Percentiles rank a stretch among this genome's conserved stretches.
Evolutionary conservation across 2,797 vertebrate genomes (phyloP).

Genomic region (Lacerta bilineata): DNA sequence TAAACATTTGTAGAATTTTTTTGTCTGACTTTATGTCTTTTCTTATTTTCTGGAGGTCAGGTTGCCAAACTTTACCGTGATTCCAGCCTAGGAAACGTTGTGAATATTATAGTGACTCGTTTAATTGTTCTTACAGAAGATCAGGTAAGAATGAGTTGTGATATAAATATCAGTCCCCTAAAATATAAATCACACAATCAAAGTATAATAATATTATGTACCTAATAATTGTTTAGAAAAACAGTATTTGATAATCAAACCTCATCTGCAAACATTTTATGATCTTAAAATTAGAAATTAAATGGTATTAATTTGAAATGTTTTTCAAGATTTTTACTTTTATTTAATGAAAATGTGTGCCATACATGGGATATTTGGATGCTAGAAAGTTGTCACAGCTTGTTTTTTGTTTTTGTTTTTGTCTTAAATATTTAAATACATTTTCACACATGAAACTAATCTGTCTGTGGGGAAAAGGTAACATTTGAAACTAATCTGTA

Average conservation of each 20-base stretch:
- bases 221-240: constrained; percentile 63
- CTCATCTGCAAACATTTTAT: constrained; percentile 54
- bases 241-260: constrained; percentile 63
- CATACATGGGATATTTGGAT: constrained; percentile 48
- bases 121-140: constrained; percentile 98
- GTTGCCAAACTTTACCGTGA: constrained; percentile 99
- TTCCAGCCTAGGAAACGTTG: constrained; percentile 99
- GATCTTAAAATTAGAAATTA: constrained; percentile 67
- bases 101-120: constrained; percentile 99
- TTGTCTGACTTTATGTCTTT: constrained; percentile 99
- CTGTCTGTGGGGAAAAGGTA: constrained; percentile 2
- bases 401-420: constrained; percentile 70
- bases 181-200: constrained; percentile 33
- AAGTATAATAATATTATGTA: constrained; percentile 39
- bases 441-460: constrained; percentile 11
- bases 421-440: neutral
- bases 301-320: constrained; percentile 57
- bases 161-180: constrained; percentile 51
- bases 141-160: constrained; percentile 86
- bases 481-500: constrained; percentile 50
- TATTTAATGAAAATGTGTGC: constrained; percentile 54
- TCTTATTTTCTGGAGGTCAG: constrained; percentile 99
- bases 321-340: constrained; percentile 56
- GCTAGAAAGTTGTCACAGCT: constrained; percentile 56
- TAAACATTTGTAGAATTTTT: constrained; percentile 69